Percentiles rank a stretch among this genome's conserved stretches.
Conservation (phyloP, 1,140 invertebrate species). For the Lasioglossum albipes region DNA sequence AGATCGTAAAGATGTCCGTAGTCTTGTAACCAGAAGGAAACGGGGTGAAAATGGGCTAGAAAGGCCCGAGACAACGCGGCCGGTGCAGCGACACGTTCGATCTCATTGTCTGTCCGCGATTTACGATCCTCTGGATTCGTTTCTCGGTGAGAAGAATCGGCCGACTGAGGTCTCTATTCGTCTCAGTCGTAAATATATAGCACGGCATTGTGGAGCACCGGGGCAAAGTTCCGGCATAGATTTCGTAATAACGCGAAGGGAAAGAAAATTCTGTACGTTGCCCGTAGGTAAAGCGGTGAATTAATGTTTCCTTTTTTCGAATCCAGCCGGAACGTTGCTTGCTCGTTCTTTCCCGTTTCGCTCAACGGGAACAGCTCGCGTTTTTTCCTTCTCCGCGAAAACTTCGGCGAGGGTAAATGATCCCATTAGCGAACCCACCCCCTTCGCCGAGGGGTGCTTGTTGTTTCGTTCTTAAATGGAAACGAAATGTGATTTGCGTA, state of each 20-base stretch:
- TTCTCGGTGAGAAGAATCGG: slow-evolving; percentile 9
- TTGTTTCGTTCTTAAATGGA: too few relatives aligned
- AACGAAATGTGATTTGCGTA: too few relatives aligned
- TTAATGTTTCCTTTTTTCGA: neutral
- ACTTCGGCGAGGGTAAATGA: neutral
- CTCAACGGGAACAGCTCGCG: too few relatives aligned
- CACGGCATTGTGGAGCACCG: neutral
- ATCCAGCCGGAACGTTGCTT: neutral
- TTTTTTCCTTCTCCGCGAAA: neutral
- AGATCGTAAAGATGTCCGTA: slow-evolving; percentile 74
- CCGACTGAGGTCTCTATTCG: slow-evolving; percentile 55
- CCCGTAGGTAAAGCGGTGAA: neutral
- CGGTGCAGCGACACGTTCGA: slow-evolving; percentile 54
- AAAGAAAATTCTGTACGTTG: neutral
- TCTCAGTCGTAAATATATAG: slow-evolving; percentile 52
- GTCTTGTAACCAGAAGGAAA: slow-evolving; percentile 69
- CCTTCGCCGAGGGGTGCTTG: too few relatives aligned
- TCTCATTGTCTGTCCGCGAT: slow-evolving; percentile 48
- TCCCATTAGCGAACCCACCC: too few relatives aligned
- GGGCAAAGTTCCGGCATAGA: neutral
- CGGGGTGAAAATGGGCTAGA: slow-evolving; percentile 74
- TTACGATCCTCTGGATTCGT: slow-evolving; percentile 44
- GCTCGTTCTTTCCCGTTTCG: neutral
- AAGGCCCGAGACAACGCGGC: slow-evolving; percentile 3
- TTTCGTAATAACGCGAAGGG: slow-evolving; percentile 6